Conservation (phyloP, 2,113 vertebrate species). For the Rhinolophus ferrumequinum region DNA sequence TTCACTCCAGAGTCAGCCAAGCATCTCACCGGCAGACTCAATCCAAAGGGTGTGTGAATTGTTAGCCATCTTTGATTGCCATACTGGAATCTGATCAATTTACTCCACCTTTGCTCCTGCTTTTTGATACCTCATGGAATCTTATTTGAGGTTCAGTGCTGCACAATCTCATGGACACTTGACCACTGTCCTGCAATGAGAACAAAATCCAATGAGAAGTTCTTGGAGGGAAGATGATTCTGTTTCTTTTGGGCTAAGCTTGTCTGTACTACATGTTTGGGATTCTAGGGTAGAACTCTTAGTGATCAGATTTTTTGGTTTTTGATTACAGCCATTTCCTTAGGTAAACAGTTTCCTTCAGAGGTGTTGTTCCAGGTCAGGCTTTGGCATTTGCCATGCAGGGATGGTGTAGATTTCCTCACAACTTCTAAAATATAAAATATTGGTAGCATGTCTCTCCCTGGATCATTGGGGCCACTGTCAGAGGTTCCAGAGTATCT, state of each 20-base stretch:
- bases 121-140: neutral
- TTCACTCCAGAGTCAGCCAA: neutral
- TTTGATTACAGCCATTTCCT: neutral
- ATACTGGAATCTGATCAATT: neutral
- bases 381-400: neutral
- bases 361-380: neutral
- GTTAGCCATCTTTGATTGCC: neutral
- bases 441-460: neutral
- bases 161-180: neutral
- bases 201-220: neutral
- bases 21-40: neutral
- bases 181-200: neutral
- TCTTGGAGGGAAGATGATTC: neutral
- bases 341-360: neutral
- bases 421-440: slow-evolving; percentile 9
- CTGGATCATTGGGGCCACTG: neutral
- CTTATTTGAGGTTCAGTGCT: neutral
- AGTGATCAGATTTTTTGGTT: neutral
- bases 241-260: neutral
- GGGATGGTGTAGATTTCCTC: neutral
- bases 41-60: too few species aligned
- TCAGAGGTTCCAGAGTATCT: neutral
- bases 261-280: neutral
- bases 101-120: neutral
- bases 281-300: neutral